These are phyloP conservation scores for Chromis chromis DNA, from an alignment of 2,797 vertebrate species.

Conservation along the genomic window DNA sequence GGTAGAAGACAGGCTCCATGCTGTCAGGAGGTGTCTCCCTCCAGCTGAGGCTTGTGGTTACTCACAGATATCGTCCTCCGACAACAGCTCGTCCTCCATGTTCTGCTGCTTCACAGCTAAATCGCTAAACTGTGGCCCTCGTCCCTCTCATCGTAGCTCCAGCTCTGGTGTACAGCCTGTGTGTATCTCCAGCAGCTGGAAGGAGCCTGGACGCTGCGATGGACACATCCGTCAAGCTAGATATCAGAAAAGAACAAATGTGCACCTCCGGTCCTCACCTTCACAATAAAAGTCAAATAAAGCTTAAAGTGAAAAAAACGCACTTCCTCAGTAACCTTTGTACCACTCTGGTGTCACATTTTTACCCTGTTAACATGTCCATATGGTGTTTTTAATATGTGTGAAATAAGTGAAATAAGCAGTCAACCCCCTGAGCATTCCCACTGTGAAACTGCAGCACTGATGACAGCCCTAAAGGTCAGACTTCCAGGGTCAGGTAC, in stretches of 20 bases:
- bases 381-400: too few species aligned
- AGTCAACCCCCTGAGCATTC: too few species aligned
- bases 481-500: too few species aligned
- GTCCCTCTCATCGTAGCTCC: background rate
- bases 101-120: background rate
- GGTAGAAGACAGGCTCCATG: background rate
- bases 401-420: too few species aligned
- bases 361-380: too few species aligned
- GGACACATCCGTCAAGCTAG: background rate
- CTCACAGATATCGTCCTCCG: conserved; percentile 83
- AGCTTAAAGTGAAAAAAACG: too few species aligned
- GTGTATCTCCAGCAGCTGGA: background rate
- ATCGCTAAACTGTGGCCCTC: too few species aligned
- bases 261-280: background rate
- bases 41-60: conserved; percentile 12
- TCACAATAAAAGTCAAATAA: conserved; percentile 44
- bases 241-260: background rate
- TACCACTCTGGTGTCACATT: too few species aligned
- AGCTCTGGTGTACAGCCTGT: background rate
- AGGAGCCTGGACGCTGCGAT: background rate
- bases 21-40: background rate
- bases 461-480: too few species aligned
- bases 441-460: too few species aligned
- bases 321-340: too few species aligned
- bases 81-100: conserved; percentile 81